Evolutionary conservation across 2,888 invertebrate genomes (phyloP).

Genomic region (Troilus luridus): DNA sequence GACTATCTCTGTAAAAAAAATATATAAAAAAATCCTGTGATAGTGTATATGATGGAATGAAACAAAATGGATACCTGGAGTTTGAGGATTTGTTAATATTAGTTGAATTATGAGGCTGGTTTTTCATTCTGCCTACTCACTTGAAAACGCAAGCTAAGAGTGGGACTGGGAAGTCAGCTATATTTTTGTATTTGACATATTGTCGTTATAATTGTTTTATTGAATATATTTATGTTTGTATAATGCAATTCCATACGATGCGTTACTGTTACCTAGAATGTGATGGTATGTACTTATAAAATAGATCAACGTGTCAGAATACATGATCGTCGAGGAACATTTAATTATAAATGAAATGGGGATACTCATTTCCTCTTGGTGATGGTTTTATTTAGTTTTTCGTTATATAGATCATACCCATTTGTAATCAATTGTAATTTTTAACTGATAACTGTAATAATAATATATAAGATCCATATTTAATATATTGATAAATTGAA

Average conservation of each 20-base stretch:
- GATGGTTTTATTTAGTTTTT: conserved; percentile 50
- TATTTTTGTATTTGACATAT: conserved; percentile 53
- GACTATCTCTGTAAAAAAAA: conserved; percentile 6
- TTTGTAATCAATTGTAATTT: conserved; percentile 44
- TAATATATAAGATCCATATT: not conserved
- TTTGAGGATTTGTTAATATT: conserved; percentile 52
- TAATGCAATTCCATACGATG: conserved; percentile 55
- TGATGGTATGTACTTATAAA: conserved; percentile 55
- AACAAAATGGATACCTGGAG: conserved; percentile 12
- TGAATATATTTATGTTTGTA: conserved; percentile 32
- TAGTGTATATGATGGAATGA: conserved; percentile 44
- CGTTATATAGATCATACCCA: conserved; percentile 47
- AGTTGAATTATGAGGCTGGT: conserved; percentile 58
- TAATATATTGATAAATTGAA: conserved; percentile 26
- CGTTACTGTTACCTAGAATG: conserved; percentile 59
- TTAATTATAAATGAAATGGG: conserved; percentile 42
- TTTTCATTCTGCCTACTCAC: conserved; percentile 63
- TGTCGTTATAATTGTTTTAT: conserved; percentile 47
- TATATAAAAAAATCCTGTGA: conserved; percentile 34
- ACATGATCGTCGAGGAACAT: not conserved
- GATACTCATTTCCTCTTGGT: conserved; percentile 47
- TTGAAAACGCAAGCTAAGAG: conserved; percentile 58
- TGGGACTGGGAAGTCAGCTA: conserved; percentile 62
- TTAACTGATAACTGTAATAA: conserved; percentile 49
- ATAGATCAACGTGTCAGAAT: conserved; percentile 28